Conservation (phyloP, 2,113 vertebrate species). For the Carlito syrichta region DNA sequence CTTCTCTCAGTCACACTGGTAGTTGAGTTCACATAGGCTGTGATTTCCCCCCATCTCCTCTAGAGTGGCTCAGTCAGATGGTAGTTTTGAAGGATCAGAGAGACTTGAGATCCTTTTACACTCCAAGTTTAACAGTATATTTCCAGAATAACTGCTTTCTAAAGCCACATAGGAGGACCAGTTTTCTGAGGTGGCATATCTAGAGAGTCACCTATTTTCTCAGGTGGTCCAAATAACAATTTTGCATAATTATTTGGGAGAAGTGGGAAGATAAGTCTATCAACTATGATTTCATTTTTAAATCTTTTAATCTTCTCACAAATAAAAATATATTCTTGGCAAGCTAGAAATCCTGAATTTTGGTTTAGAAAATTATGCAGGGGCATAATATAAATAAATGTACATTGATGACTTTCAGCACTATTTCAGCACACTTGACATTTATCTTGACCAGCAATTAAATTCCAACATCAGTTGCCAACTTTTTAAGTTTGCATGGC, state of each 20-base stretch:
- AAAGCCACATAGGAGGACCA: background rate
- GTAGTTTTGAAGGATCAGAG: background rate
- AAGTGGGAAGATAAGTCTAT: background rate
- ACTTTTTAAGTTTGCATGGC: background rate
- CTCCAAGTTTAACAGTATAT: background rate
- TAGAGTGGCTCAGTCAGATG: background rate
- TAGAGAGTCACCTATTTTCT: background rate
- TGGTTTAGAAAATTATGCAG: background rate
- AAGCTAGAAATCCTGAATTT: background rate
- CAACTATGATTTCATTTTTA: constrained; percentile 23
- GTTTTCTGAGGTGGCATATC: background rate
- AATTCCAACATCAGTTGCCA: background rate
- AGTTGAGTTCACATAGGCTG: background rate
- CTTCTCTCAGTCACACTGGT: background rate
- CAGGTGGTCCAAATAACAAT: background rate
- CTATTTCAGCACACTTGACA: background rate
- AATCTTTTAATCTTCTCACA: background rate
- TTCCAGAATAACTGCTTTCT: background rate
- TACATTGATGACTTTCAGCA: background rate
- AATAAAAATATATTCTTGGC: background rate
- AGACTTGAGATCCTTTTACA: background rate
- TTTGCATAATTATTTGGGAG: background rate
- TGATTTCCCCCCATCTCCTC: background rate
- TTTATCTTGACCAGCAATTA: background rate
- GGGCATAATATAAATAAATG: background rate